Base-by-base conservation (phyloP, 2,888 invertebrate species). In the Chloroclysta siterata region DNA sequence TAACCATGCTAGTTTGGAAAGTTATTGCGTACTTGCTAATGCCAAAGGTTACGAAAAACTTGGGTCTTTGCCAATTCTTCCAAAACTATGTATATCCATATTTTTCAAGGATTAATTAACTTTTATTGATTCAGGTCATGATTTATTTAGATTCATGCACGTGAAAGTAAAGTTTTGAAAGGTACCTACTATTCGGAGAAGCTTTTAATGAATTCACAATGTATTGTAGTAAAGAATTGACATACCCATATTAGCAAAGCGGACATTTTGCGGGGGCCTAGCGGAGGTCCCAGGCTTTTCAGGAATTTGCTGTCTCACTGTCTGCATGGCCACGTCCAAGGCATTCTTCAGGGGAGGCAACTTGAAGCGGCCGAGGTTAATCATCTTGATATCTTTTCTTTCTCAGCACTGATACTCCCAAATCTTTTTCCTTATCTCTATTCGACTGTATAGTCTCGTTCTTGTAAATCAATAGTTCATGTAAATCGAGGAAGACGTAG, bases 261-360 rank as follows among this genome's bases (percentile, higher is more conserved):
- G 85, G 63, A 94, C 94, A 70, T 92, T 93, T 72, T 94, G 94
- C 47, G 92, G 93, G 2, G 93, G 93, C 41, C 93, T 88, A 36
- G 89, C 80, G 0, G 93, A 84, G 41, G 94, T 90, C 2, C 94
- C 92, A 8, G 90, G 82, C 77, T 94, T 95, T 47, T 95, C 95
- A 55, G 97, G 97, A 80, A 97, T 94, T 78, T 95, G 94, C 81
- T 97, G 96, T 75, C 96, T 94, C 53, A 97, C 94, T 17, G 97
- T 96, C 87, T 97, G 97, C 94, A 96, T 95, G 28, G 97, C 96
- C 70, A 97, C 97, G 82, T 96, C 96, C 79, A 97, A 82, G 47
- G 96, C 95, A 82, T 97, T 97, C 81, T 95, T 94, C 68, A 97
- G 79, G 42, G 97, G 96, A 53, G 97, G 96, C 76, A 97, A 82